Conservation (phyloP, 2,888 invertebrate species). For the Lottia gigantea region DNA sequence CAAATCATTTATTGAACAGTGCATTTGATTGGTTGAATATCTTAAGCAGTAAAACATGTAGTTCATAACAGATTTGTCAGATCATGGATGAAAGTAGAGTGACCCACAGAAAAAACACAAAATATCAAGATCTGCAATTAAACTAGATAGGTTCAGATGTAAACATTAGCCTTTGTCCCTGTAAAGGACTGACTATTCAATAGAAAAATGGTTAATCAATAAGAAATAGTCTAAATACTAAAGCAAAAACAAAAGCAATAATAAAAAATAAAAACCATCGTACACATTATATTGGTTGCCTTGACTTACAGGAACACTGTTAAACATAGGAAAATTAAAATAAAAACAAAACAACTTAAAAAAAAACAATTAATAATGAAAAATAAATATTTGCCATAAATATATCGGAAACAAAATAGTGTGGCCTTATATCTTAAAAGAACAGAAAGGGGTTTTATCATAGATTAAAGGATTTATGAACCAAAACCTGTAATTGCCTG, state of each 20-base stretch:
- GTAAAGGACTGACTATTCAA: not conserved
- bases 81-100: no score
- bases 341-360: constrained; percentile 13
- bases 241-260: constrained; percentile 5
- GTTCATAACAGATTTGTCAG: no score
- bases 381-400: not conserved
- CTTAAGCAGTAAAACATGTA: no score
- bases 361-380: not conserved
- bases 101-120: no score
- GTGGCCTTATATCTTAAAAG: not conserved
- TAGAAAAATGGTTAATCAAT: not conserved
- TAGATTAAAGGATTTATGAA: no score
- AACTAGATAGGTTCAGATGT: no score
- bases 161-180: no score
- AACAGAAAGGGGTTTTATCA: not conserved
- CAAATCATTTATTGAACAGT: no score
- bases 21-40: no score
- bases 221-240: not conserved
- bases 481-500: no score
- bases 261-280: constrained; percentile 35
- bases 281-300: constrained; percentile 65
- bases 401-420: not conserved
- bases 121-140: no score
- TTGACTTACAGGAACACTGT: constrained; percentile 33
- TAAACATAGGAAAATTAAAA: constrained; percentile 19